Conservation (phyloP, 1,140 invertebrate species). For the Maniola jurtina region DNA sequence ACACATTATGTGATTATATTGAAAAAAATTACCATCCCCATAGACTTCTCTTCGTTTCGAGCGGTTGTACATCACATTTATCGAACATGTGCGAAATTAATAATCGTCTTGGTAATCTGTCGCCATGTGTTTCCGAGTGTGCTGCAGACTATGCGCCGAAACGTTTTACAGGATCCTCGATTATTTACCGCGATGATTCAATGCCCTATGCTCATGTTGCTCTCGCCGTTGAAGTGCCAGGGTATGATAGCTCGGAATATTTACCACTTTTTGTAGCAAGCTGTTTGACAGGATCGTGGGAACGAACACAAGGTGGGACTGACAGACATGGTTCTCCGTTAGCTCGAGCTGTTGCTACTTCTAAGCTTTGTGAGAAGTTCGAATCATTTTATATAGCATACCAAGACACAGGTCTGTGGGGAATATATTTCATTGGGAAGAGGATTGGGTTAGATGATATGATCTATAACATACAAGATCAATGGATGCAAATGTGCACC, state of each 20-base stretch:
- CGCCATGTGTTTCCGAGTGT: slow-evolving; percentile 1
- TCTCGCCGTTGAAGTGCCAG: slow-evolving; percentile 84
- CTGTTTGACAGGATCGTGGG: slow-evolving; percentile 50
- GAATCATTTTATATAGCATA: slow-evolving; percentile 73
- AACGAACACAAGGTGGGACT: slow-evolving; percentile 52
- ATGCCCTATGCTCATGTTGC: slow-evolving; percentile 87
- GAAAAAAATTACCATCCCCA: slow-evolving; percentile 89
- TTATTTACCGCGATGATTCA: slow-evolving; percentile 82
- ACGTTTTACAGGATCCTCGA: slow-evolving; percentile 80
- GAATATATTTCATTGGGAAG: slow-evolving; percentile 64
- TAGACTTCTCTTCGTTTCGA: slow-evolving; percentile 92
- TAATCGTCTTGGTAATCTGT: slow-evolving; percentile 39
- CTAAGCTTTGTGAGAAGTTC: slow-evolving; percentile 55
- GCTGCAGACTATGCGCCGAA: slow-evolving; percentile 25
- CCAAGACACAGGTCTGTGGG: slow-evolving; percentile 69
- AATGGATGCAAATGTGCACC: slow-evolving; percentile 67
- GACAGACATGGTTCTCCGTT: slow-evolving; percentile 48
- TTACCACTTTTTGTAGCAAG: slow-evolving; percentile 43
- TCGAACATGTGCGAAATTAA: slow-evolving; percentile 79
- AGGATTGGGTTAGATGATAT: slow-evolving; percentile 56
- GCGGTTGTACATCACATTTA: slow-evolving; percentile 91
- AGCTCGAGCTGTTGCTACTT: slow-evolving; percentile 50
- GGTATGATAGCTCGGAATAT: slow-evolving; percentile 45
- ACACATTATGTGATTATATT: slow-evolving; percentile 88
- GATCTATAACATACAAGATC: slow-evolving; percentile 50